A percentile compares a stretch with the other conserved stretches of the same genome.
phyloP scores from a whole-genome alignment of 2,888 invertebrate species.

The Panzeria rudis region DNA sequence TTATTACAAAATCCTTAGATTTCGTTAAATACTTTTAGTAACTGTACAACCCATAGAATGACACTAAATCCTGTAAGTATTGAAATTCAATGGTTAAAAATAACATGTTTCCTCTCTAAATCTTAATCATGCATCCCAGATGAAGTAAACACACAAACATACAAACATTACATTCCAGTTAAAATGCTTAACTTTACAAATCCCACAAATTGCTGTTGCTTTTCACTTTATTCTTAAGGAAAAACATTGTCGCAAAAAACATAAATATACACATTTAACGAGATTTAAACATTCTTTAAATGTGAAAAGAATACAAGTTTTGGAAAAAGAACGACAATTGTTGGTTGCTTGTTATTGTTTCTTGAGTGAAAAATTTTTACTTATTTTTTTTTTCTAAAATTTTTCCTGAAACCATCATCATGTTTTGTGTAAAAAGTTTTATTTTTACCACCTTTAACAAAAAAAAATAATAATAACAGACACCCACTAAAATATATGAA shows the following conservation, averaged over 20 bases:
- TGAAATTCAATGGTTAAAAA: conserved; percentile 34
- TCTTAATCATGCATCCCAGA: conserved; percentile 40
- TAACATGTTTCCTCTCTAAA: conserved; percentile 30
- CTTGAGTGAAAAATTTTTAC: conserved; percentile 52
- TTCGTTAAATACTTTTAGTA: neutral
- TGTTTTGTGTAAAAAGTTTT: conserved; percentile 38
- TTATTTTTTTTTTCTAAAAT: conserved; percentile 30
- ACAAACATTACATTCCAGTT: conserved; percentile 28
- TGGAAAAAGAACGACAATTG: conserved; percentile 54
- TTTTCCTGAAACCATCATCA: conserved; percentile 33
- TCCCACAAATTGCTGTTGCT: conserved; percentile 53
- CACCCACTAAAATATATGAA: neutral
- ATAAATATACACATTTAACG: conserved; percentile 57
- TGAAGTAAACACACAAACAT: conserved; percentile 1
- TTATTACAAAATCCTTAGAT: too few species aligned
- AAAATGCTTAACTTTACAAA: conserved; percentile 59
- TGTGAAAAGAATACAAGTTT: conserved; percentile 23
- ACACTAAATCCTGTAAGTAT: conserved; percentile 19
- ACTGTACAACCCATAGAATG: neutral
- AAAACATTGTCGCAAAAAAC: neutral
- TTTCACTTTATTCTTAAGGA: conserved; percentile 8
- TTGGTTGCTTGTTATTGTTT: conserved; percentile 55
- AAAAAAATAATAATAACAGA: conserved; percentile 14
- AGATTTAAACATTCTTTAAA: conserved; percentile 52
- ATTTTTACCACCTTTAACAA: conserved; percentile 32